These are phyloP conservation scores for Idris sp. DNA, from an alignment of 1,140 invertebrate genomes.

Conservation along the genomic window DNA sequence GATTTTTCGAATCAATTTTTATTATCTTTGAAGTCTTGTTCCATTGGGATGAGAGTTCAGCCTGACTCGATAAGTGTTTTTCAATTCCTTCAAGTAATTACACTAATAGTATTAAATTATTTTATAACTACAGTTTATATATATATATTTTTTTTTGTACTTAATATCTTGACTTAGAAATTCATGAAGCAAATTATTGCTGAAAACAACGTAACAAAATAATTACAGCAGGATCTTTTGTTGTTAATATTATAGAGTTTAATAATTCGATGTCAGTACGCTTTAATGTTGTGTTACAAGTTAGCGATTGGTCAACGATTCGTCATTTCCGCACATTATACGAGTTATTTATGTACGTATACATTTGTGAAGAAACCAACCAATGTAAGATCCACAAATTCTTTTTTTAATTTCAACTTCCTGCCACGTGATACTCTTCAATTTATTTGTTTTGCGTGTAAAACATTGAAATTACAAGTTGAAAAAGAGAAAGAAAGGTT, in stretches of 20 bases:
- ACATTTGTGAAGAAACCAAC: constrained; percentile 1
- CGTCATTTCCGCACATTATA: constrained; percentile 40
- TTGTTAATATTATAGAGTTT: too few species aligned
- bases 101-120: too few species aligned
- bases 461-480: not conserved
- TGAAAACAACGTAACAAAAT: too few species aligned
- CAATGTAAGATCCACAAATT: constrained; percentile 25
- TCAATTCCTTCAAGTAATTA: too few species aligned
- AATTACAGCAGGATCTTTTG: too few species aligned
- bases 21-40: not conserved
- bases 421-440: constrained; percentile 61
- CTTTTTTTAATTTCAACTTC: constrained; percentile 48
- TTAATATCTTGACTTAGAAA: too few species aligned
- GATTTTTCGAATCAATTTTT: constrained; percentile 6
- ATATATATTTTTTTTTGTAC: too few species aligned
- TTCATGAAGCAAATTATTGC: too few species aligned
- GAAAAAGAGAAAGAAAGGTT: too few species aligned
- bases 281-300: not conserved
- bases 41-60: not conserved
- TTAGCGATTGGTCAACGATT: constrained; percentile 16
- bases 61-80: too few species aligned
- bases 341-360: constrained; percentile 21
- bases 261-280: too few species aligned
- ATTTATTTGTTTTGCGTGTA: constrained; percentile 2
- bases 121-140: too few species aligned